These are phyloP conservation scores for Buceros bicornis DNA, from an alignment of 2,797 vertebrate species.

Conservation along the genomic window DNA sequence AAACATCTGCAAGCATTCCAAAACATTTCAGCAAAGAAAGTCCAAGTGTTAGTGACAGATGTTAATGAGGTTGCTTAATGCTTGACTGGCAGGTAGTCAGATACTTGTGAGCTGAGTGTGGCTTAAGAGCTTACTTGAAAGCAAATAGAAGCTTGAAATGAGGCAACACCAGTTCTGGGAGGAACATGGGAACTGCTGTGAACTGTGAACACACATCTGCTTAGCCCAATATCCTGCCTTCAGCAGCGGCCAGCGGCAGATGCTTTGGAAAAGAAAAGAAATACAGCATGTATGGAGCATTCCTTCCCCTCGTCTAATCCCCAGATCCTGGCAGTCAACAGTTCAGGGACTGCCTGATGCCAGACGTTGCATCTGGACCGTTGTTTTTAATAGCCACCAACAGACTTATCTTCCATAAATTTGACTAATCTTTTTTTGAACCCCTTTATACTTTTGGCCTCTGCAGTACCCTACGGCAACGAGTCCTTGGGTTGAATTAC, in stretches of 20 bases:
- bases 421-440: constrained; percentile 42
- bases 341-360: neutral
- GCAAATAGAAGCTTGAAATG: constrained; percentile 55
- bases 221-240: constrained; percentile 11
- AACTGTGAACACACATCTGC: neutral
- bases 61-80: constrained; percentile 48
- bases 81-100: constrained; percentile 63
- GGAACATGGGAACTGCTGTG: neutral
- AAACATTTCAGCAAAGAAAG: constrained; percentile 32
- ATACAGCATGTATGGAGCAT: neutral
- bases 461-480: neutral
- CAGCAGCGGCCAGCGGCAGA: neutral
- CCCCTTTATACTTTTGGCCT: constrained; percentile 12
- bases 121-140: constrained; percentile 54
- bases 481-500: neutral
- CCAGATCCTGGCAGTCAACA: neutral
- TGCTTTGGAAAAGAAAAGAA: constrained; percentile 42
- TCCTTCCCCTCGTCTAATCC: neutral
- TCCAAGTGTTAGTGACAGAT: constrained; percentile 49
- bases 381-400: constrained; percentile 33
- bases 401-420: constrained; percentile 36
- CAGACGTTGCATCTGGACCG: neutral
- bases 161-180: neutral
- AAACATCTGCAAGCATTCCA: constrained; percentile 2
- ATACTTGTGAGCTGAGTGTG: neutral